phyloP scores from a whole-genome alignment of 2,797 vertebrate genomes.

The Pitangus sulphuratus region DNA sequence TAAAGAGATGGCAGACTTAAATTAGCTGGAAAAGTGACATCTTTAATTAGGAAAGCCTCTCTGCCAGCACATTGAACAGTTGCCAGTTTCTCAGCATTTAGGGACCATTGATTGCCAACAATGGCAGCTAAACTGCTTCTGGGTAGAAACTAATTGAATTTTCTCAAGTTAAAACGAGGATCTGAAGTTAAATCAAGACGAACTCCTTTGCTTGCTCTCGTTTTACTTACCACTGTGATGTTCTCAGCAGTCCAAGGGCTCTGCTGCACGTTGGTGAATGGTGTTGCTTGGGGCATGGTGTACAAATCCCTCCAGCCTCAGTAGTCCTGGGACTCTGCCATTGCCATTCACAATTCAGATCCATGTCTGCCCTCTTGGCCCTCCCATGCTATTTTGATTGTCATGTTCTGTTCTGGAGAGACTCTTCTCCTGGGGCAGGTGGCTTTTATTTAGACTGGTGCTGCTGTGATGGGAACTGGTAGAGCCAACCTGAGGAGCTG shows the following conservation, averaged over 20 bases:
- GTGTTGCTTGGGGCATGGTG: neutral
- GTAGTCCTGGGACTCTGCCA: neutral
- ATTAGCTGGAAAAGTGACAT: constrained; percentile 73
- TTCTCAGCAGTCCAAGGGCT: neutral
- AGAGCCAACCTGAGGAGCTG: neutral
- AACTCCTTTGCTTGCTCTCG: constrained; percentile 21
- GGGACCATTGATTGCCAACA: constrained; percentile 70
- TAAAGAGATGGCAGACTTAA: constrained; percentile 68
- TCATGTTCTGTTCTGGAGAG: neutral
- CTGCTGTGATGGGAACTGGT: neutral
- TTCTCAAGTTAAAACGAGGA: constrained; percentile 49
- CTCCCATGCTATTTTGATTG: neutral
- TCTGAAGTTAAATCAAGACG: constrained; percentile 47
- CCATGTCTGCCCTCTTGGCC: neutral
- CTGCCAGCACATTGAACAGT: constrained; percentile 66
- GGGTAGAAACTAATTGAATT: constrained; percentile 73
- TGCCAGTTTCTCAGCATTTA: constrained; percentile 74
- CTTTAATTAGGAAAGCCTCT: constrained; percentile 76
- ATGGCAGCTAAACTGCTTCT: constrained; percentile 69
- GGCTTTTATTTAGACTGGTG: neutral
- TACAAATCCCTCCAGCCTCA: neutral
- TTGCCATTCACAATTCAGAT: neutral
- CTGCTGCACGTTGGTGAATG: neutral
- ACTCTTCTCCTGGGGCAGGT: neutral
- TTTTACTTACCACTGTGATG: constrained; percentile 9